Evolutionary conservation across 2,888 invertebrate genomes (phyloP), one percentile per base, ranked within the genome.

Genomic region (Quadriops clusia): DNA sequence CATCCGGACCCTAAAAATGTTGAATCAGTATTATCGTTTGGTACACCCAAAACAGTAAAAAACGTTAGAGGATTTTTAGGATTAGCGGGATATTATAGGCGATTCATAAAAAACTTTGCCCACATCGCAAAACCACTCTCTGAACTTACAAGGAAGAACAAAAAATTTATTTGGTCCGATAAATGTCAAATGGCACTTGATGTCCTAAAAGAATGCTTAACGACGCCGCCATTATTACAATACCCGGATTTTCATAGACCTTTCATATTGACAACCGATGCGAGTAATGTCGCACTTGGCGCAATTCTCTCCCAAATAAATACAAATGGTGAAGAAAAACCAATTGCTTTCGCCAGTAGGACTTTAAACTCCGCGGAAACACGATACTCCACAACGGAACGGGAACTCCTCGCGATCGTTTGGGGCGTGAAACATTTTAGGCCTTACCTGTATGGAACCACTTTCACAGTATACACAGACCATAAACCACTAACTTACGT

Each of bases 381-480:
- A 4, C 58, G 55, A 26, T 60, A 60, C 33, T 40, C 41, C 2
- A 53, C 54, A 1, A 57, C 42, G 2, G 56, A 61, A 42, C 45
- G 45, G 23, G 57, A 60, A 44, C 32, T 56, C 2, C 29, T 59
- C 27, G 50, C 53, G 1, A 53, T 61, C 5, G 42, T 58, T 3
- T 57, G 51, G 49, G 41, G 39, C 5, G 34, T 40, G 1, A 49
- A 54, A 39, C 42, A 54, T 34, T 60, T 56, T 35, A 12, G 54
- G 17, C 53, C 56, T 3, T 60, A 58, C 30, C 28, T 60, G 3
- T 55, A 45, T 32, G 58, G 57, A 9, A 41, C 45, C 17, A 41
- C 50, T 35, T 60, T 59, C 28, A 41, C 18, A 6, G 46, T 60
- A 7, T 12, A 49, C 3, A 58, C 49, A 0, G 56, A 60, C 33